These are phyloP conservation scores for Sylvilagus bachmani DNA, from an alignment of 2,113 vertebrate genomes.

Conservation along the genomic window DNA sequence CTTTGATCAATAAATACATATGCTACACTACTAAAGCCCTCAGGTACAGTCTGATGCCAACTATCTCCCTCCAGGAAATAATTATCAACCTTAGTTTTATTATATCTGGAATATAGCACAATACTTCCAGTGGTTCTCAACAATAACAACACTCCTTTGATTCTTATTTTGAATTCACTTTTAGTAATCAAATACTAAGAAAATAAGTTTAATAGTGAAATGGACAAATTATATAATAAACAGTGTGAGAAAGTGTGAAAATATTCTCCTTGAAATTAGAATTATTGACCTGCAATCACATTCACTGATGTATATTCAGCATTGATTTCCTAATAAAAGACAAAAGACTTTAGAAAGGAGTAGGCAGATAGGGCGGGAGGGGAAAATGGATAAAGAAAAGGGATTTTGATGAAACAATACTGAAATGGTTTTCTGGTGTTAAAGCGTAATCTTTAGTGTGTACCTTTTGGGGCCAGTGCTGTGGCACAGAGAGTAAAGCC, in stretches of 20 bases:
- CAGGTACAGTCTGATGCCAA: background rate
- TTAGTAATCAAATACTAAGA: background rate
- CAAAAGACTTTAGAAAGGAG: background rate
- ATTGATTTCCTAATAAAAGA: background rate
- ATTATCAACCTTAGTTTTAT: background rate
- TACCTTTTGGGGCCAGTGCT: background rate
- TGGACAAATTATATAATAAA: constrained; percentile 1
- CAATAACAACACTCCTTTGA: background rate
- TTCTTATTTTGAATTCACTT: background rate
- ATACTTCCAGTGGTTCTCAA: background rate
- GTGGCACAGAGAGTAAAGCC: no score
- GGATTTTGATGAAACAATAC: background rate
- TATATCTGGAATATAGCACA: background rate
- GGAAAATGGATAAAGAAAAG: background rate
- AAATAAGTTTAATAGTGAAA: constrained; percentile 1
- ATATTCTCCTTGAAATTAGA: background rate
- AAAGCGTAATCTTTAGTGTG: background rate
- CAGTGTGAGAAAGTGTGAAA: background rate
- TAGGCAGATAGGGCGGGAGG: no score
- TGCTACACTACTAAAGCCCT: background rate
- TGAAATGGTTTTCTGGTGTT: background rate
- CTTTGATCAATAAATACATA: background rate
- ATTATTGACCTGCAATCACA: background rate
- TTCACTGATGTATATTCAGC: background rate
- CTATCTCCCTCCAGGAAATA: background rate